These are phyloP conservation scores for Tenthredo distinguenda DNA, from an alignment of 2,888 invertebrate species.

Conservation along the genomic window DNA sequence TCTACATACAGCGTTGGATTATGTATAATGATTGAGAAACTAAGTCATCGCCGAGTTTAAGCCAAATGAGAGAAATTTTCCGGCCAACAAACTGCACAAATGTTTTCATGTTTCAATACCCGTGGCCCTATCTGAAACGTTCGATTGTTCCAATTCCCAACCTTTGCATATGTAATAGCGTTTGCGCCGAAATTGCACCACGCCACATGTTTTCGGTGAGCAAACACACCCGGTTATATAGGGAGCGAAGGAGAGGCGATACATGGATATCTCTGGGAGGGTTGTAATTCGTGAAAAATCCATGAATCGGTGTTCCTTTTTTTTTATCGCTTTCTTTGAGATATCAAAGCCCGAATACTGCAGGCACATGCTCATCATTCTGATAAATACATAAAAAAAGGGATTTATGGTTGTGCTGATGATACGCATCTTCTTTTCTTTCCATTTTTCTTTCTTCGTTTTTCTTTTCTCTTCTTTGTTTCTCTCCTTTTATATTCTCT, in stretches of 20 bases:
- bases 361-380: background rate
- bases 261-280: background rate
- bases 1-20: too few relatives aligned
- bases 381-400: constrained; percentile 19
- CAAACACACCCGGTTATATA: constrained; percentile 14
- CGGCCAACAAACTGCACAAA: background rate
- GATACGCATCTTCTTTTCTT: background rate
- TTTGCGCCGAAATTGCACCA: constrained; percentile 17
- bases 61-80: background rate
- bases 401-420: background rate
- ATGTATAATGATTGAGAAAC: too few relatives aligned
- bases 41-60: background rate
- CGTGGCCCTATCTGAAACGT: background rate
- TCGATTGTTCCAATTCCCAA: constrained; percentile 37
- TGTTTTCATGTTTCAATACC: constrained; percentile 13
- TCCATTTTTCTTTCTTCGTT: too few relatives aligned
- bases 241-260: background rate
- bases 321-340: background rate
- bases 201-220: constrained; percentile 29
- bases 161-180: constrained; percentile 35
- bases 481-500: background rate
- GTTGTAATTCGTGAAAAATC: constrained; percentile 18
- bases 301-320: background rate
- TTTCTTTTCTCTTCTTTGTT: background rate
- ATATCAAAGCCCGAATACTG: background rate